phyloP scores from a whole-genome alignment of 2,797 vertebrate species.

The Fistularia tabacaria region DNA sequence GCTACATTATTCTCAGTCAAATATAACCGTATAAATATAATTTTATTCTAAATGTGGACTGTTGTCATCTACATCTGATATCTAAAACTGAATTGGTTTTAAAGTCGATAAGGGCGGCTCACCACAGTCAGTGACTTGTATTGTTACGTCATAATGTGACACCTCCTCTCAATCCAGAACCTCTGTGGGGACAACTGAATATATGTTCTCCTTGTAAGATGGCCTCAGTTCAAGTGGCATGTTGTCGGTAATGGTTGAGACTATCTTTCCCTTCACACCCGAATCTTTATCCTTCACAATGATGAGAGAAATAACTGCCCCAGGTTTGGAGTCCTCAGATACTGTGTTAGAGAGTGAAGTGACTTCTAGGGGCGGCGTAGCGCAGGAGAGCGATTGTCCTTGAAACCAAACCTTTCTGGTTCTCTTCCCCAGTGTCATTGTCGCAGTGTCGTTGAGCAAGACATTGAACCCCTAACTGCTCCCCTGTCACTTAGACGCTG shows the following conservation, averaged over 20 bases:
- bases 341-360: constrained; percentile 57
- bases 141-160: constrained; percentile 69
- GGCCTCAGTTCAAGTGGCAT: constrained; percentile 54
- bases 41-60: constrained; percentile 49
- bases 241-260: constrained; percentile 13
- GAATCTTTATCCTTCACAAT: constrained; percentile 48
- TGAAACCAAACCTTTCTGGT: too few relatives aligned
- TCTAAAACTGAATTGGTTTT: constrained; percentile 44
- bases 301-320: constrained; percentile 49
- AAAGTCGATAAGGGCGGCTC: constrained; percentile 65
- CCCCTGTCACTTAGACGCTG: too few relatives aligned
- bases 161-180: constrained; percentile 71
- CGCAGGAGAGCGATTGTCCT: too few relatives aligned
- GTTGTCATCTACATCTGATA: constrained; percentile 72
- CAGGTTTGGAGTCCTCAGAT: constrained; percentile 50
- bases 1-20: constrained; percentile 68
- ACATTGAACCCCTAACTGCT: too few relatives aligned
- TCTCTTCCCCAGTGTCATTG: too few relatives aligned
- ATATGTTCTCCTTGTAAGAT: constrained; percentile 56
- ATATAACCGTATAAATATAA: constrained; percentile 56
- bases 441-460: too few relatives aligned
- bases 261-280: constrained; percentile 45
- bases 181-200: constrained; percentile 43
- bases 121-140: constrained; percentile 75
- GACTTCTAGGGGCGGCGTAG: too few relatives aligned